Conservation (phyloP, 2,888 invertebrate genomes). For the Stenodema calcarata region DNA sequence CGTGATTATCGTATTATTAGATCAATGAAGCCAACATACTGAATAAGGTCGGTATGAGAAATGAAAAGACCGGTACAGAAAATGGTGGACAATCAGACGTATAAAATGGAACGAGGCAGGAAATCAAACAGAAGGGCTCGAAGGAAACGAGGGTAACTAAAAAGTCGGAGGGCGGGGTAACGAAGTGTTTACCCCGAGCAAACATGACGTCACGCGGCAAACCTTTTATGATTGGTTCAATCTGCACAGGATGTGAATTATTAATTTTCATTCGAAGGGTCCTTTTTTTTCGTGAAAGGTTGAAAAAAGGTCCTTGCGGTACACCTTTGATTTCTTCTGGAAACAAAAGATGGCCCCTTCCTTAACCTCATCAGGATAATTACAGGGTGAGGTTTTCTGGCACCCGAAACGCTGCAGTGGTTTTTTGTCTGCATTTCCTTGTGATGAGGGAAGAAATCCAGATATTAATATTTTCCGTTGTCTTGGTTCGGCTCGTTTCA, state of each 20-base stretch:
- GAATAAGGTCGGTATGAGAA: background rate
- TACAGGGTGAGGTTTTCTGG: slow-evolving; percentile 3
- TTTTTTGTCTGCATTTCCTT: background rate
- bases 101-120: background rate
- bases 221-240: slow-evolving; percentile 43
- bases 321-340: slow-evolving; percentile 17
- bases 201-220: slow-evolving; percentile 37
- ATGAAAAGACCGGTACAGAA: background rate
- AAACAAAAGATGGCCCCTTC: background rate
- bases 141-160: background rate
- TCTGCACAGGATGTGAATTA: slow-evolving; percentile 51
- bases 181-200: slow-evolving; percentile 32
- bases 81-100: background rate
- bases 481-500: background rate
- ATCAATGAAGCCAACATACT: background rate
- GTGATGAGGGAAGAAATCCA: background rate
- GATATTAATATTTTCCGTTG: background rate
- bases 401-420: background rate
- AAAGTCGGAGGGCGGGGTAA: background rate
- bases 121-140: slow-evolving; percentile 27
- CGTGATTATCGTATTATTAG: too few relatives aligned
- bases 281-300: background rate
- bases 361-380: slow-evolving; percentile 5
- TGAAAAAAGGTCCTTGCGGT: background rate
- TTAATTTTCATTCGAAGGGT: slow-evolving; percentile 17